phyloP scores from a whole-genome alignment of 2,888 invertebrate species.

The Creontiades dilutus region DNA sequence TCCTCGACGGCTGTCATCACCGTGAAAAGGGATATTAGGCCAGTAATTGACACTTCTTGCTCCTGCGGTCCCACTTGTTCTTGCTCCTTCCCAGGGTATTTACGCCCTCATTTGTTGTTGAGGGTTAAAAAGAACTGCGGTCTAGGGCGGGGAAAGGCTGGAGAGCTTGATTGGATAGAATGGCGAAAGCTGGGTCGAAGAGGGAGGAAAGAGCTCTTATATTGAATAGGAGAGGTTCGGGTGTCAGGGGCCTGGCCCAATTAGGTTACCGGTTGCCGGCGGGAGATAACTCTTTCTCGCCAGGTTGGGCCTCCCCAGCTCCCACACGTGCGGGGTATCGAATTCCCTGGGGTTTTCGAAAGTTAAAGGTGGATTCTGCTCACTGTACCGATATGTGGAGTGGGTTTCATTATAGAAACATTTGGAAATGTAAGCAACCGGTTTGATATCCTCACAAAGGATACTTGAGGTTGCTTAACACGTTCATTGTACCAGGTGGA shows the following conservation, averaged over 20 bases:
- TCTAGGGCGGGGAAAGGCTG: background rate
- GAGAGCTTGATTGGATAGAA: slow-evolving; percentile 35
- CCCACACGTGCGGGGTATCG: background rate
- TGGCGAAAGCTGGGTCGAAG: background rate
- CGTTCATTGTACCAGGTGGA: too few relatives aligned
- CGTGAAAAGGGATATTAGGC: slow-evolving; percentile 19
- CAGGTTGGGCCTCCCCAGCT: background rate
- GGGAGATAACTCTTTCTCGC: slow-evolving; percentile 44
- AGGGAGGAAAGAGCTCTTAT: slow-evolving; percentile 14
- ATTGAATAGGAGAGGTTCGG: slow-evolving; percentile 51
- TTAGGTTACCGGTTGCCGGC: slow-evolving; percentile 47
- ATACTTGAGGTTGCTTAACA: too few relatives aligned
- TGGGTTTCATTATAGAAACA: slow-evolving; percentile 13
- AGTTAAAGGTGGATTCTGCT: background rate
- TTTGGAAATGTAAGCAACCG: too few relatives aligned
- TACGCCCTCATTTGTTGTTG: slow-evolving; percentile 20
- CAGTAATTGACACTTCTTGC: slow-evolving; percentile 25
- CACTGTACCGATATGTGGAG: background rate
- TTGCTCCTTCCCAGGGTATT: background rate
- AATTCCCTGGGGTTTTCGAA: background rate
- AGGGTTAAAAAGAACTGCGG: slow-evolving; percentile 31
- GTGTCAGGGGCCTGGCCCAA: slow-evolving; percentile 46
- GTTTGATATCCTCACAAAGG: too few relatives aligned
- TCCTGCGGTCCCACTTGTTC: background rate
- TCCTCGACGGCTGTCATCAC: slow-evolving; percentile 10